phyloP scores from a whole-genome alignment of 1,140 invertebrate species.

The Macrotrachela quadricornifera region DNA sequence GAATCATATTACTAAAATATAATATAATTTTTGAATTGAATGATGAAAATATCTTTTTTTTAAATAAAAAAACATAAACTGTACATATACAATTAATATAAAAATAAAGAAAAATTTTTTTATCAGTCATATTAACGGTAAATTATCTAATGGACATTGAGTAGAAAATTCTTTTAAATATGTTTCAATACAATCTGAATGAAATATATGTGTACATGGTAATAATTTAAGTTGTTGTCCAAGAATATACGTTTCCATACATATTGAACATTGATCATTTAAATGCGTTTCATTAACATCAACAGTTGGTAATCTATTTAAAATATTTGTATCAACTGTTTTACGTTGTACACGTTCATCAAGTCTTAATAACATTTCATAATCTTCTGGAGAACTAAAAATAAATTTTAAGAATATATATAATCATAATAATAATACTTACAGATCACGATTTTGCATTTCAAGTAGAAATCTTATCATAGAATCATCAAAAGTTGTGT shows the following conservation, averaged over 20 bases:
- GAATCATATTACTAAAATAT: too few species aligned
- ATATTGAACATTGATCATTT: conserved; percentile 14
- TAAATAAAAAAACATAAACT: too few species aligned
- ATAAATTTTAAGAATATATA: too few species aligned
- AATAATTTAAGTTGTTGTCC: conserved; percentile 18
- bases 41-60: too few species aligned
- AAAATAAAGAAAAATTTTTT: too few species aligned
- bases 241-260: conserved; percentile 17
- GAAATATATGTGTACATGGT: conserved; percentile 20
- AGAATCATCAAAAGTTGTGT: too few species aligned
- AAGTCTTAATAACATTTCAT: conserved; percentile 18
- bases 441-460: conserved; percentile 18
- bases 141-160: conserved; percentile 21
- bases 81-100: too few species aligned
- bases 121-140: conserved; percentile 12
- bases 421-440: too few species aligned
- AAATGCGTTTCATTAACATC: conserved; percentile 8
- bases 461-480: conserved; percentile 14
- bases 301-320: neutral
- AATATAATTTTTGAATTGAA: too few species aligned
- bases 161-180: conserved; percentile 20
- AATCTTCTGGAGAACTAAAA: conserved; percentile 16
- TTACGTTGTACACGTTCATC: conserved; percentile 12
- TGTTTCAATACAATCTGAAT: conserved; percentile 17
- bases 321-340: too few species aligned